Conservation (phyloP, 2,888 invertebrate species). For the Trichopoda pennipes region DNA sequence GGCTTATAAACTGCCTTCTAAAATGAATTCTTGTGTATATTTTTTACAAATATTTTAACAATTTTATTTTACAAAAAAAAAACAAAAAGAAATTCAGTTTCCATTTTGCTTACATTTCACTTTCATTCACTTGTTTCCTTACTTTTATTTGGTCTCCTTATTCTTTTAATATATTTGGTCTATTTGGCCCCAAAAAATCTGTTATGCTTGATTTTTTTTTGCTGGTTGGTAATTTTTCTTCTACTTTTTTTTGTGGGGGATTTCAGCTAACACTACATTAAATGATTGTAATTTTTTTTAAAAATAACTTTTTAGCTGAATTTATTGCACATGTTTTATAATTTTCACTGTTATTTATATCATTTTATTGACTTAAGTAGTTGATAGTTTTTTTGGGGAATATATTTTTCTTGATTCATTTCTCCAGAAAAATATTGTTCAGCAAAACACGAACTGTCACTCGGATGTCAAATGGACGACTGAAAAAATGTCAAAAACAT, state of each 20-base stretch:
- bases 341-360: constrained; percentile 41
- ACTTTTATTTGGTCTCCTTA: constrained; percentile 47
- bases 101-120: constrained; percentile 23
- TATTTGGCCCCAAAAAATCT: constrained; percentile 64
- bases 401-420: constrained; percentile 56
- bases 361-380: constrained; percentile 27
- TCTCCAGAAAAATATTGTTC: constrained; percentile 64
- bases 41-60: constrained; percentile 23
- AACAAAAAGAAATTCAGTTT: no score
- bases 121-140: constrained; percentile 39
- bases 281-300: constrained; percentile 29
- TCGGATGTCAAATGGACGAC: constrained; percentile 66
- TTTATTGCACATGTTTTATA: constrained; percentile 55
- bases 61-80: constrained; percentile 1
- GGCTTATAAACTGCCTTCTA: constrained; percentile 26
- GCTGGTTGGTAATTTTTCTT: constrained; percentile 49
- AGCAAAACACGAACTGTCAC: constrained; percentile 69
- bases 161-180: constrained; percentile 52
- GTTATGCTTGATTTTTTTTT: constrained; percentile 63
- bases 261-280: constrained; percentile 52
- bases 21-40: constrained; percentile 10
- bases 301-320: constrained; percentile 32
- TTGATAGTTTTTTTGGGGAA: constrained; percentile 42
- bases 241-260: constrained; percentile 34
- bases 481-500: constrained; percentile 66